Conservation (phyloP, 2,888 invertebrate genomes). For the Leptinotarsa rubiginosa region DNA sequence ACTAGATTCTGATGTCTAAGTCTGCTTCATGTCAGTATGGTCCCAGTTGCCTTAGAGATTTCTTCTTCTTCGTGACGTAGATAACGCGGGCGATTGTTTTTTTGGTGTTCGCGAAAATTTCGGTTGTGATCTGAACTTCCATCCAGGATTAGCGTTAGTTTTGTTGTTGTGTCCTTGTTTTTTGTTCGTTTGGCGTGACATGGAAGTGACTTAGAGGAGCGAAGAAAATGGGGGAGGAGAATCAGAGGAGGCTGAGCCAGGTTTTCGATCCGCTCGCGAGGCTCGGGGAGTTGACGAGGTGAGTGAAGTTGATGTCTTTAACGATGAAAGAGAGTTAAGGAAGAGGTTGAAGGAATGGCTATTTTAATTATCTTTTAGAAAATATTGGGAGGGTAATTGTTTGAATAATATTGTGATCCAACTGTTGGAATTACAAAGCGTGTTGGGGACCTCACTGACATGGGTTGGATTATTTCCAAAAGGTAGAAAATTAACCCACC, state of each 20-base stretch:
- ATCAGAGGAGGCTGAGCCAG: slow-evolving; percentile 80
- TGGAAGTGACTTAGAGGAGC: slow-evolving; percentile 51
- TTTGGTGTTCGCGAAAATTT: slow-evolving; percentile 36
- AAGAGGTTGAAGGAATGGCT: too few species aligned
- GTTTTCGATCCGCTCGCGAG: slow-evolving; percentile 85
- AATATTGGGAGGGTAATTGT: too few species aligned
- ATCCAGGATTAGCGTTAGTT: slow-evolving; percentile 42
- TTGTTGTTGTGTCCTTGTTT: slow-evolving; percentile 23
- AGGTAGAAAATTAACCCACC: too few species aligned
- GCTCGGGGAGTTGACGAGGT: slow-evolving; percentile 74
- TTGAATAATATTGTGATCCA: too few species aligned
- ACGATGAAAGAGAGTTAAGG: too few species aligned
- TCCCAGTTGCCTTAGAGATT: slow-evolving; percentile 39
- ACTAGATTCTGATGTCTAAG: slow-evolving; percentile 57
- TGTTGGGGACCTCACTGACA: too few species aligned
- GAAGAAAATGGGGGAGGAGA: slow-evolving; percentile 53
- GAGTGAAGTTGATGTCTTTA: slow-evolving; percentile 20
- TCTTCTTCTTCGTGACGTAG: slow-evolving; percentile 32
- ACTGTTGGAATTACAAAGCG: too few species aligned
- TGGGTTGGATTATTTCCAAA: too few species aligned
- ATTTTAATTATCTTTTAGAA: too few species aligned
- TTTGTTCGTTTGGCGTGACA: slow-evolving; percentile 39
- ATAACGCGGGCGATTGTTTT: slow-evolving; percentile 38
- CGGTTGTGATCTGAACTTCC: slow-evolving; percentile 54
- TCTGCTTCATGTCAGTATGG: slow-evolving; percentile 53